These are phyloP conservation scores for Enteromius trimaculatus DNA, from an alignment of 2,797 vertebrate genomes.

Conservation along the genomic window DNA sequence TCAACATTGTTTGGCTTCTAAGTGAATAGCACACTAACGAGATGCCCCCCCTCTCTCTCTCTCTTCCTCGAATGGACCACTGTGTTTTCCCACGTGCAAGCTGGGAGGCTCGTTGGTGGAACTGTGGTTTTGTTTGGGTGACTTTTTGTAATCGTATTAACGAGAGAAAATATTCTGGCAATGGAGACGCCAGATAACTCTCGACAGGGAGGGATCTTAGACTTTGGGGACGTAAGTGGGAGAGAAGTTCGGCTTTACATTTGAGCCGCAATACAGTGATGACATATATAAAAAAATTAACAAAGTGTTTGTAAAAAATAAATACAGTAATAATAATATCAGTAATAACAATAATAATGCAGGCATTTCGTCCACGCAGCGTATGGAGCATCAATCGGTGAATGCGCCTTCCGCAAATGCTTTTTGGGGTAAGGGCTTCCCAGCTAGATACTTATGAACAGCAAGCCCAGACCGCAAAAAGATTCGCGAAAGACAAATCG, in stretches of 20 bases:
- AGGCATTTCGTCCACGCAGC: slow-evolving; percentile 69
- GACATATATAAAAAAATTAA: slow-evolving; percentile 12
- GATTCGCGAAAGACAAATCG: slow-evolving; percentile 85
- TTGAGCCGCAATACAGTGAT: slow-evolving; percentile 47
- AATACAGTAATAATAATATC: slow-evolving; percentile 44
- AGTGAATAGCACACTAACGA: slow-evolving; percentile 53
- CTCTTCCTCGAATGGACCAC: slow-evolving; percentile 43
- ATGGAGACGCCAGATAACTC: slow-evolving; percentile 46
- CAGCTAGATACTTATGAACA: slow-evolving; percentile 93
- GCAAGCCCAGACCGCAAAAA: slow-evolving; percentile 95
- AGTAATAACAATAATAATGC: slow-evolving; percentile 9
- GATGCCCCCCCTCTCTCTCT: slow-evolving; percentile 18
- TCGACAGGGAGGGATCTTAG: slow-evolving; percentile 47
- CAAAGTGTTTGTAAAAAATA: slow-evolving; percentile 57
- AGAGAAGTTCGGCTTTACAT: slow-evolving; percentile 55
- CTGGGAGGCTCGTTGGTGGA: slow-evolving; percentile 48
- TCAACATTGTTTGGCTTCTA: slow-evolving; percentile 53
- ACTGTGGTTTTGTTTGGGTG: slow-evolving; percentile 56
- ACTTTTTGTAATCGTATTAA: slow-evolving; percentile 52
- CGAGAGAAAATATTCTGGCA: slow-evolving; percentile 44
- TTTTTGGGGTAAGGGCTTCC: slow-evolving; percentile 99
- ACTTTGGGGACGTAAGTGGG: slow-evolving; percentile 52
- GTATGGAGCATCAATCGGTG: slow-evolving; percentile 78
- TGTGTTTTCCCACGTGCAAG: slow-evolving; percentile 74
- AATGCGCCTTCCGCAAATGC: slow-evolving; percentile 96